Evolutionary conservation across 2,888 invertebrate genomes (phyloP), one percentile per base, ranked within the genome.

Genomic region (Galeopsomyia nigrocyanea): DNA sequence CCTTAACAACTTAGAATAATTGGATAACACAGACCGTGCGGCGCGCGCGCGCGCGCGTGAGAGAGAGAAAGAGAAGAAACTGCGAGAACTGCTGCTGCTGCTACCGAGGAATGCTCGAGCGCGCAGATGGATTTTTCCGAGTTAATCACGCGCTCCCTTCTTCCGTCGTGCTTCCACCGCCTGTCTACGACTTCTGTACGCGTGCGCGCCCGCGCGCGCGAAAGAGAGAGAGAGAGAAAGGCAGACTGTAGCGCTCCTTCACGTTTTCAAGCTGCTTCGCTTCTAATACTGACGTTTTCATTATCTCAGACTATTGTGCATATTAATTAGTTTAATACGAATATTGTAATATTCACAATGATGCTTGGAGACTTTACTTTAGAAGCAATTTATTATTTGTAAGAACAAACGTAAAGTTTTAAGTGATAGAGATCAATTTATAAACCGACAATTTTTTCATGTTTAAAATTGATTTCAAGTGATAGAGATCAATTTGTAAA

Each of bases 1-100:
- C 84, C 86, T 86, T 85, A 86, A 86, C 86, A 86, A 86, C 86
- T 85, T 86, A 83, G 84, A 86, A 85, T 86, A 86, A 86, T 86
- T 86, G 84, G 86, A 86, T 85, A 85, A 85, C 83, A 83, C 81
- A 71, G 68, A 13, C 39, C 56, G 19, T 22, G 47, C 46, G 39
- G 26, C 21, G 53, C 53, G 19, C 39, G 39, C 39, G 7, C 39
- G 10, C 2, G 39, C 13, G 7, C n/a, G 19, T 19, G 13, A 46
- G 63, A 68, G 74, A 64, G 55, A n/a, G 46, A 49, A 62, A 53
- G 65, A 51, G 55, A 53, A 64, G 46, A 63, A 49, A 39, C 19
- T 21, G 7, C 22, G 19, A 10, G 49, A 55, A 22, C 39, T 57
- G 50, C 13, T 19, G 13, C 26, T 17, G 55, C 58, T 65, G 50